Evolutionary conservation across 2,113 vertebrate genomes (phyloP).

Genomic region (Psilopsiagon aurifrons): DNA sequence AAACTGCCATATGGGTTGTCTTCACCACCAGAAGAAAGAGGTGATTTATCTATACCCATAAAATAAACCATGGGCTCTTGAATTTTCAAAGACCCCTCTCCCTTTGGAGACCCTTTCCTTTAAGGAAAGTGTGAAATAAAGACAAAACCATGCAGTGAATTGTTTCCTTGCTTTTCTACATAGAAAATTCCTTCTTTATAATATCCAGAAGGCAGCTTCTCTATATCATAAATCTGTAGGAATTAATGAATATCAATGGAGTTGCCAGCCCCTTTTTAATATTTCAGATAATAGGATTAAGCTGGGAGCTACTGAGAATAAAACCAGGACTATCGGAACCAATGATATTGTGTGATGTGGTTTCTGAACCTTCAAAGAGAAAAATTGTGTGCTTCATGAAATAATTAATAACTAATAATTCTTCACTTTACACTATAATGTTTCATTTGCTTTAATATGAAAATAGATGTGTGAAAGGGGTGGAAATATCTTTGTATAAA

Average conservation of each 20-base stretch:
- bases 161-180: background rate
- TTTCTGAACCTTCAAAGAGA: background rate
- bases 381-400: background rate
- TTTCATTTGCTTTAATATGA: background rate
- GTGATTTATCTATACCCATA: background rate
- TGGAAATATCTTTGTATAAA: rapidly evolving
- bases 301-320: background rate
- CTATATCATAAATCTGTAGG: background rate
- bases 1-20: conserved; percentile 23
- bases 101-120: background rate
- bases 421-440: background rate
- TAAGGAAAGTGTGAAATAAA: background rate
- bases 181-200: background rate
- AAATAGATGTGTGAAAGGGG: background rate
- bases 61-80: background rate
- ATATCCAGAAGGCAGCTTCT: background rate
- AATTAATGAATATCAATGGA: background rate
- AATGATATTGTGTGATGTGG: background rate
- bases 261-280: background rate
- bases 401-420: background rate
- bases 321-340: background rate
- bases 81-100: background rate
- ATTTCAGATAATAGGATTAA: background rate
- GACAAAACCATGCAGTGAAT: background rate
- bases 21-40: background rate